Base-by-base conservation (phyloP, 2,113 vertebrate species). In the Gallinago jamesoni region DNA sequence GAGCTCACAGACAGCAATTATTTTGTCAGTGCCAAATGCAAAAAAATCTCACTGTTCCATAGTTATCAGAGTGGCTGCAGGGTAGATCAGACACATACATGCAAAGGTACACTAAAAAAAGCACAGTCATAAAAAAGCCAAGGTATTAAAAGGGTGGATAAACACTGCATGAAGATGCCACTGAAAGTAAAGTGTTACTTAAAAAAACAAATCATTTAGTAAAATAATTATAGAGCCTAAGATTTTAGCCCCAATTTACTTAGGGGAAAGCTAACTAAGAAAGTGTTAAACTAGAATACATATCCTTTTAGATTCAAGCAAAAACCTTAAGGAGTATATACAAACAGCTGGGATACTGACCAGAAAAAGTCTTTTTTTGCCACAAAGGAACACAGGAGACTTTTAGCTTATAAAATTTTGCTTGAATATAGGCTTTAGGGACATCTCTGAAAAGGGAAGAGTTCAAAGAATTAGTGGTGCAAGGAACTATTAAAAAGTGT, bases 351-450 rank as follows among this genome's bases (percentile, higher is more conserved):
- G 2, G 23, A 63, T 80, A 98, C 98, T 97, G 60, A 98, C 98
- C 98, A 92, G 97, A 83, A 76, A 98, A 98, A 35, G 97, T 97
- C 92, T 92, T 97, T 16, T 37, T 96, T 79, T 96, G 96, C 98
- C 98, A 98, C 14, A 87, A 64, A n/a, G 98, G 98, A 28, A 98
- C 97, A 50, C 8, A 87, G 45, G 91, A 81, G 15, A 95, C 81
- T 95, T 98, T 98, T 20, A 98, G 84, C 35, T 59, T 97, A 33
- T 97, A 96, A 96, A 98, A 98, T 50, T 86, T 97, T 28, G 16
- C 35, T 70, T 97, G 98, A 37, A 97, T 72, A 5, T 97, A 95
- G 24, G 64, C 2, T 11, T 41, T 91, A 64, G 98, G 96, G 24
- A 98, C 91, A 78, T 96, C 94, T 59, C 98, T 98, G 96, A 56